Evolutionary conservation across 1,140 invertebrate species (phyloP), one percentile per base, ranked within the genome.

Genomic region (Macrocentrus cingulum): DNA sequence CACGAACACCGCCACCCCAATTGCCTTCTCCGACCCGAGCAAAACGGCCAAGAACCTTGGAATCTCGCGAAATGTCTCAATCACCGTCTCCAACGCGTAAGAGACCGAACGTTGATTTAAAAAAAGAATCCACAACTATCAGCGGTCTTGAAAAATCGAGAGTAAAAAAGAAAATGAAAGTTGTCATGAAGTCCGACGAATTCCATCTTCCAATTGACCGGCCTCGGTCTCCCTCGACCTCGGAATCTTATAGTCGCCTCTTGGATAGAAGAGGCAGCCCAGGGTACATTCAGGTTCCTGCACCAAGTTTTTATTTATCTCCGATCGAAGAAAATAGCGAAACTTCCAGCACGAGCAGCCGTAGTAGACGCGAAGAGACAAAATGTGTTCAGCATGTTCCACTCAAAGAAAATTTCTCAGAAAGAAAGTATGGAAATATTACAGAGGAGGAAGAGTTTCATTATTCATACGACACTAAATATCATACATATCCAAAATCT

Each of bases 251-350:
- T 25, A 11, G 54, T 13, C 23, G 48, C 19, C 39, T 37, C 1
- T 34, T 39, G 19, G 39, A 57, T 1, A 52, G 41, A 25, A 56
- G 46, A 36, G 13, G 25, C 13, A 20, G 53, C 42, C 49, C 56
- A 2, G 59, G 63, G 44, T 59, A 53, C 13, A 13, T 42, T n/a
- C 51, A 66, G 36, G 49, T 56, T 3, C 53, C 59, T 4, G 13
- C 58, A 15, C 62, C 46, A 1, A 42, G 54, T 45, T 77, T 76
- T 60, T 71, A 77, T 62, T 63, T 85, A 22, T 84, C 84, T 0
- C 81, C 83, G 0, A 85, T 85, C 34, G 80, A 85, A 68, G 84
- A 87, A 69, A 81, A 81, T 58, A 84, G 81, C 50, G 83, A 86
- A 68, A 76, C 79, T 0, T 82, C 80, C 0, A 76, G 74, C 32